Evolutionary conservation across 2,113 vertebrate genomes (phyloP), one percentile per base, ranked within the genome.

Genomic region (Brienomyrus brachyistius): DNA sequence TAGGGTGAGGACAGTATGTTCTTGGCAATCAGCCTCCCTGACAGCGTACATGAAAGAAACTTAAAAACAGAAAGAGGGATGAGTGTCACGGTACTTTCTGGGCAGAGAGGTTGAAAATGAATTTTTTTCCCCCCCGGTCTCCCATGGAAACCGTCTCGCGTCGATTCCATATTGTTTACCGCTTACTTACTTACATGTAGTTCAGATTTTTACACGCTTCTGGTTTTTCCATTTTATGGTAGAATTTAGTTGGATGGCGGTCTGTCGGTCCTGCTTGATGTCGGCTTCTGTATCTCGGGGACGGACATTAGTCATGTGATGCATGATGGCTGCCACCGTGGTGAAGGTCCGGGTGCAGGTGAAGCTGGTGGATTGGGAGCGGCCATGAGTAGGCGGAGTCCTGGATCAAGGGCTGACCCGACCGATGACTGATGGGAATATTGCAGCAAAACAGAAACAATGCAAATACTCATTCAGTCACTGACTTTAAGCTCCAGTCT

Each of bases 31-130:
- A 83, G 87, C 31, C 27, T 43, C 23, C 52, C 54, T 45, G 87
- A 23, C 56, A 88, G 88, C 54, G 35, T 27, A 74, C 31, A 31
- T 47, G 82, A 82, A 88, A 40, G 56, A 91, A 92, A 89, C 89
- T 92, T 89, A 90, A 92, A 21, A 19, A 86, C 66, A 83, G 77
- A 83, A 85, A 82, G 85, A 90, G 91, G 48, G 70, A 82, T 90
- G 86, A 88, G 5, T n/a, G 5, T 88, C 62, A 43, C 47, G 23
- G 31, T n/a, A 43, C 35, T 23, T 54, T 89, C n/a, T 47, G 50
- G 40, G 40, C 50, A 43, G 35, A 87, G 51, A 1, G 23, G 54
- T 54, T 31, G 21, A n/a, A 45, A 43, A 66, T 59, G 3, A 4
- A 11, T 3, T 7, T 47, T 1, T 47, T 40, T 47, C 2, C 5